These are phyloP conservation scores for Ophraella communa DNA, from an alignment of 2,888 invertebrate species.

Conservation along the genomic window DNA sequence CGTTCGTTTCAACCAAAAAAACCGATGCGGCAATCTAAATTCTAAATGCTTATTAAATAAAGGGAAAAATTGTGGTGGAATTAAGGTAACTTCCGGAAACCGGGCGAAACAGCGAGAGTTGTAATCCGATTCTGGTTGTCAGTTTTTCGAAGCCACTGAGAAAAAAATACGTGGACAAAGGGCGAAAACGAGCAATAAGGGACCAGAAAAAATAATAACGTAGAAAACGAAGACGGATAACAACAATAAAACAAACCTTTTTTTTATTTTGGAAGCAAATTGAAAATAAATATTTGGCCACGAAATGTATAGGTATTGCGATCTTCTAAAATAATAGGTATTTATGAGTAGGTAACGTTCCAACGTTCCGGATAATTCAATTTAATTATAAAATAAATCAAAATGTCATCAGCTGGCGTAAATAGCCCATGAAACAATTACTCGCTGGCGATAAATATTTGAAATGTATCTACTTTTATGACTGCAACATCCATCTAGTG, in stretches of 20 bases:
- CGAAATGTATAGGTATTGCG: too few species aligned
- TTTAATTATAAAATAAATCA: background rate
- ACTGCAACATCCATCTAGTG: constrained; percentile 15
- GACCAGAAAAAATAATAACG: background rate
- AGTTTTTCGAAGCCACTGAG: constrained; percentile 5
- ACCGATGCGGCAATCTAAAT: constrained; percentile 23
- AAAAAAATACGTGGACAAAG: constrained; percentile 17
- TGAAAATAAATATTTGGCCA: too few species aligned
- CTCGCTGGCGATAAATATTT: background rate
- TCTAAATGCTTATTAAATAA: constrained; percentile 25
- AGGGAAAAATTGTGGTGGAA: constrained; percentile 14
- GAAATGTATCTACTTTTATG: constrained; percentile 10
- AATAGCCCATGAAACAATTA: background rate
- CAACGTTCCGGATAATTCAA: background rate
- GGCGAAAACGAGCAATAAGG: constrained; percentile 4
- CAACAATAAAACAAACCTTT: background rate
- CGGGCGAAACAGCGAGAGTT: constrained; percentile 12
- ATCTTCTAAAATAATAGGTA: too few species aligned
- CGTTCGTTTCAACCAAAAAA: constrained; percentile 10
- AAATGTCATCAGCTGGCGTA: background rate
- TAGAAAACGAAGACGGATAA: background rate
- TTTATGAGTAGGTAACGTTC: too few species aligned
- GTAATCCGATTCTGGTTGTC: constrained; percentile 22
- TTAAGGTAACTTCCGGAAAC: constrained; percentile 16
- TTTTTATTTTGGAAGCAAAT: too few species aligned